Evolutionary conservation across 2,888 invertebrate species (phyloP).

Genomic region (Raillietiella orientalis): DNA sequence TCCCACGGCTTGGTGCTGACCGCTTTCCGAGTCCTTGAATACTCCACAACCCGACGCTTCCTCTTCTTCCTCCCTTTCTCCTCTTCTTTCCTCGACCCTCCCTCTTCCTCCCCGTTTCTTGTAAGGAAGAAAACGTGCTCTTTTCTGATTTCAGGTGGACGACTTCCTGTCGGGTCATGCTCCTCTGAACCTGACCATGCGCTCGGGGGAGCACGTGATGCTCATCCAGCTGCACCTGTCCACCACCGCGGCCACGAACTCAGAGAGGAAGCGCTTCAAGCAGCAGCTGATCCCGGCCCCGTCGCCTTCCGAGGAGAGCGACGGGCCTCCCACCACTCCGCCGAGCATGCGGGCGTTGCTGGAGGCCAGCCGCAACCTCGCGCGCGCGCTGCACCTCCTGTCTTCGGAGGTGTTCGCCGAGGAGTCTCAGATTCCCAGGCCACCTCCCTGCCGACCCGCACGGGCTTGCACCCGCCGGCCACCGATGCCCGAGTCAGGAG

Average conservation of each 20-base stretch:
- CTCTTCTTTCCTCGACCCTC: too few species aligned
- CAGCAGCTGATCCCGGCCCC: slow-evolving; percentile 9
- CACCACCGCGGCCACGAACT: slow-evolving; percentile 31
- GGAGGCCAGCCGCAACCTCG: slow-evolving; percentile 65
- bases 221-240: slow-evolving; percentile 75
- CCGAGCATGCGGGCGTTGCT: slow-evolving; percentile 39
- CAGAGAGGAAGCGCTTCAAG: slow-evolving; percentile 6
- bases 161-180: slow-evolving; percentile 83
- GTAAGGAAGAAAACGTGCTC: too few species aligned
- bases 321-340: slow-evolving; percentile 11
- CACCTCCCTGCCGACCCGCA: too few species aligned
- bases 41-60: too few species aligned
- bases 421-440: too few species aligned
- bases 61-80: too few species aligned
- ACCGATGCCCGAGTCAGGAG: too few species aligned
- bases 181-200: slow-evolving; percentile 73
- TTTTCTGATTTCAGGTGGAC: slow-evolving; percentile 27
- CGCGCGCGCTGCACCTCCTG: slow-evolving; percentile 58
- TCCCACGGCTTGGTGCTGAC: too few species aligned
- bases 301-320: slow-evolving; percentile 8
- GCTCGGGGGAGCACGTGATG: slow-evolving; percentile 91
- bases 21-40: too few species aligned
- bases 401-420: slow-evolving; percentile 62
- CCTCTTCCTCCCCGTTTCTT: too few species aligned
- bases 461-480: too few species aligned